These are phyloP conservation scores for Sarcophaga rosellei DNA, from an alignment of 2,888 invertebrate species.

Conservation along the genomic window DNA sequence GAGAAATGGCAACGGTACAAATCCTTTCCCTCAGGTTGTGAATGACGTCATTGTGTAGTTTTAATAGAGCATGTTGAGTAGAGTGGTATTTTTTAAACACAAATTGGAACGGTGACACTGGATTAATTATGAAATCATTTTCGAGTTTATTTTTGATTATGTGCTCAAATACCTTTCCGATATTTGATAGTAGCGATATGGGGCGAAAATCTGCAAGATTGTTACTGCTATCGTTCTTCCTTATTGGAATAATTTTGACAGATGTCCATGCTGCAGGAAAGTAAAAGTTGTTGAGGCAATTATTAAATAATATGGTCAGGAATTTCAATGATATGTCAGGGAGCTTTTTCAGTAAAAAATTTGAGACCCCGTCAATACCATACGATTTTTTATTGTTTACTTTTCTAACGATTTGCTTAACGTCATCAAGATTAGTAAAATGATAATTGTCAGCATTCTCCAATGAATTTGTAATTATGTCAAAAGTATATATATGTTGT, in stretches of 20 bases:
- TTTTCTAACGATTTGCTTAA: background rate
- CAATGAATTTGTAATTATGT: no score
- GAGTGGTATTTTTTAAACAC: background rate
- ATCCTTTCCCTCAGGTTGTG: background rate
- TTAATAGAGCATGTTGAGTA: conserved; percentile 25
- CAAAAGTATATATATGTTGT: no score
- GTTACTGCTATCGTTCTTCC: background rate
- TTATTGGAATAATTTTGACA: background rate
- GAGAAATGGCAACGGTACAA: conserved; percentile 5
- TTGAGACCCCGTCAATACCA: background rate
- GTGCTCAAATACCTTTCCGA: no score
- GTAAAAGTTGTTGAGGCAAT: background rate
- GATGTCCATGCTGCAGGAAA: background rate
- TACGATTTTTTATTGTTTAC: background rate
- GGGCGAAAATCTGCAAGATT: background rate
- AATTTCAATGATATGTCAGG: background rate
- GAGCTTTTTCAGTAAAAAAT: background rate
- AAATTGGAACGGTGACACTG: background rate
- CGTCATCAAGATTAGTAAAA: background rate
- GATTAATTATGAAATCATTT: no score
- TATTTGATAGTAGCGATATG: no score
- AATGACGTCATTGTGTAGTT: conserved; percentile 13
- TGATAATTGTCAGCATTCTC: no score
- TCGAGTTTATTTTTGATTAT: no score
- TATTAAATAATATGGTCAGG: background rate